Base-by-base conservation (phyloP, 2,113 vertebrate genomes). In the Lepisosteus osseus region DNA sequence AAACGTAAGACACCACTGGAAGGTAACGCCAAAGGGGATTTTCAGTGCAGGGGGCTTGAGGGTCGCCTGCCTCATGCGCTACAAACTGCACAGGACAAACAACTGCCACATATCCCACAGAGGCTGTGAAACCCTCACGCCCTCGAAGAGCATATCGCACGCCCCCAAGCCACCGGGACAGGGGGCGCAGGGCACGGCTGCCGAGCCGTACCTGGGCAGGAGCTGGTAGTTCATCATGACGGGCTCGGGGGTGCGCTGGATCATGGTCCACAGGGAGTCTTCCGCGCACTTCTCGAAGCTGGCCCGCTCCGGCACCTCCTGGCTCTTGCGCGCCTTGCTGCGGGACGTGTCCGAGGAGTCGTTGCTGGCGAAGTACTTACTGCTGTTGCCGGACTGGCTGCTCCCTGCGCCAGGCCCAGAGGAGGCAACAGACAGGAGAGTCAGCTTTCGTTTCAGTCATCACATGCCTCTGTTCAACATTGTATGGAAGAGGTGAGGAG, bases 161-260 rank as follows among this genome's bases (percentile, higher is more conserved):
- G 29, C 29, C 29, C 29, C 2, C 29, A 29, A 17, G 61, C 15
- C 14, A 17, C 47, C 43, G 72, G 67, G 54, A 41, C 17, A 62
- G 7, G 13, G 69, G 69, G 69, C 3, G 43, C 57, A 7, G 15
- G 15, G 47, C 62, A 41, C 2, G 45, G 54, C 12, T 57, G 40
- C 7, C 41, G 14, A 47, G 4, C 40, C 80, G 77, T 90, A 96
- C 95, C 95, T 94, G 84, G 89, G 78, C 3, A 88, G 92, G 43
- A 96, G 86, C 88, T 95, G 94, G 79, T 95, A 95, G 0, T 90
- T 95, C 94, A 95, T 94, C 78, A 95, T 90, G 78, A 94, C 70
- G 9, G 0, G 68, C 43, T 95, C 88, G 0, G 93, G 86, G 0
- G 85, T 93, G 64, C 80, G 85, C 72, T 92, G 86, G 80, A 94